A percentile compares a stretch with the other conserved stretches of the same genome.
Evolutionary conservation across 2,113 vertebrate species (phyloP).

Genomic region (Menidia beryllina): DNA sequence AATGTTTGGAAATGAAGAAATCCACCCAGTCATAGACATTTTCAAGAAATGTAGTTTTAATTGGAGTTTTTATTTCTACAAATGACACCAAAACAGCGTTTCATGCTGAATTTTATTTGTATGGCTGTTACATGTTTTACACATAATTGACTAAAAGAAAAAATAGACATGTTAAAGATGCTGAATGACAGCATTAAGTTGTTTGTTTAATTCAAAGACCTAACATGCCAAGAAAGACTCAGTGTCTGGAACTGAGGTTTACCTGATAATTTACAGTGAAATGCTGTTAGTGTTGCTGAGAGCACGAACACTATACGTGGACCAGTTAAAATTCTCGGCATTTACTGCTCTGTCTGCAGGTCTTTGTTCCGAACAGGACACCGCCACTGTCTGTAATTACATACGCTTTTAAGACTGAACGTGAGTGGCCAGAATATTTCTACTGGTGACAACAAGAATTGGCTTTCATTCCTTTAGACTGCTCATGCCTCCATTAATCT

Average conservation of each 20-base stretch:
- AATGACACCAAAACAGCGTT: no score
- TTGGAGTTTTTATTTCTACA: no score
- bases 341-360: conserved; percentile 11
- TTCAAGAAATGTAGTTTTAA: no score
- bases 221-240: not conserved
- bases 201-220: not conserved
- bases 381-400: conserved; percentile 35
- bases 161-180: no score
- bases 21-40: no score
- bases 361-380: conserved; percentile 21
- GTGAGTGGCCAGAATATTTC: conserved; percentile 63
- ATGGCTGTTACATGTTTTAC: no score
- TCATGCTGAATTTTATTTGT: no score
- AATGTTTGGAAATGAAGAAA: no score
- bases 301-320: not conserved
- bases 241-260: not conserved
- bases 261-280: conserved; percentile 2
- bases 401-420: conserved; percentile 41
- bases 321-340: not conserved
- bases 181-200: no score
- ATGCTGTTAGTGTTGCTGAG: no score
- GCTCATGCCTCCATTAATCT: conserved; percentile 10
- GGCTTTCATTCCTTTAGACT: conserved; percentile 2
- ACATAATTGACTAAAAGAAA: no score
- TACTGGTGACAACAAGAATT: conserved; percentile 19